A percentile compares a stretch with the other conserved stretches of the same genome.
phyloP scores from a whole-genome alignment of 2,888 invertebrate species.

The Tetranychus piercei region DNA sequence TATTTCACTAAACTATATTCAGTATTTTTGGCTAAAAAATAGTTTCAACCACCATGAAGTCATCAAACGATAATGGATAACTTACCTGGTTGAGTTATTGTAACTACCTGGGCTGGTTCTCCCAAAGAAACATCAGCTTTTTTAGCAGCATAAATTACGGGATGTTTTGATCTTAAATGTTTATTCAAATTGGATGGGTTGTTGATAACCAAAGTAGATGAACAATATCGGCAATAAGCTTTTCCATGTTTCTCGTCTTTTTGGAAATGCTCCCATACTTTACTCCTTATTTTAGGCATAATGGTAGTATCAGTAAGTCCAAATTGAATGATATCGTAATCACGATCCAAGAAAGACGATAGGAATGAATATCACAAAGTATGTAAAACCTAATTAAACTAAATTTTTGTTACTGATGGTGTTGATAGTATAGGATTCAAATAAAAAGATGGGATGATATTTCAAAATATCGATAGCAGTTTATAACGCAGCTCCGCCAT shows the following conservation, averaged over 20 bases:
- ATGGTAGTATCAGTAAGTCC: neutral
- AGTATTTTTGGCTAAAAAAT: too few relatives aligned
- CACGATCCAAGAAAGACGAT: too few relatives aligned
- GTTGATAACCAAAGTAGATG: slow-evolving; percentile 6
- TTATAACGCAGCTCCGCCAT: too few relatives aligned
- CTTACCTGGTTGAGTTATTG: neutral
- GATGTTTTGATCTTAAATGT: slow-evolving; percentile 6
- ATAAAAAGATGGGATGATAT: too few relatives aligned
- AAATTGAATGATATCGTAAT: too few relatives aligned
- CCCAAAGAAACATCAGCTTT: neutral
- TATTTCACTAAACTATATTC: too few relatives aligned
- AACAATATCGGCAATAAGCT: slow-evolving; percentile 7
- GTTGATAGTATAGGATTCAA: too few relatives aligned
- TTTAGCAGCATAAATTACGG: neutral
- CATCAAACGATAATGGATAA: neutral
- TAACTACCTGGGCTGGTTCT: neutral
- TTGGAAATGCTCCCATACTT: slow-evolving; percentile 10
- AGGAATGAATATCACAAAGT: too few relatives aligned
- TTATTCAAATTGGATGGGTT: slow-evolving; percentile 11
- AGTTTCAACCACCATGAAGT: too few relatives aligned
- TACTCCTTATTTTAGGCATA: slow-evolving; percentile 8
- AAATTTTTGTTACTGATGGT: too few relatives aligned
- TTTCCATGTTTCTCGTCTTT: slow-evolving; percentile 5
- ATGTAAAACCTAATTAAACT: too few relatives aligned
- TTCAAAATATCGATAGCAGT: too few relatives aligned